Conservation (phyloP, 2,797 vertebrate species). For the Morelia viridis region DNA sequence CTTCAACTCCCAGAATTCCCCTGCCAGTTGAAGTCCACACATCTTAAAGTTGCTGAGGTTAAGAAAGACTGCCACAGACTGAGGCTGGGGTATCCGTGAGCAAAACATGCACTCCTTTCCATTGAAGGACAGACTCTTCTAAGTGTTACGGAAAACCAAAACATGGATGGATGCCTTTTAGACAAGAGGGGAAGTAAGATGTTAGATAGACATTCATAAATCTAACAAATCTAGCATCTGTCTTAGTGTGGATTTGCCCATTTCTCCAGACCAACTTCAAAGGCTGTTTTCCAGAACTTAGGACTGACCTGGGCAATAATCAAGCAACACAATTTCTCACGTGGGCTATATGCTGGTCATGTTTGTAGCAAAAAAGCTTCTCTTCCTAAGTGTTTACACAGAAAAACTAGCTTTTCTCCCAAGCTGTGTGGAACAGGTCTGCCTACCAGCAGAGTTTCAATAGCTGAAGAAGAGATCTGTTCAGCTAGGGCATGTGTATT, state of each 20-base stretch:
- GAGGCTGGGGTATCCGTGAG: background rate
- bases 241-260: conserved; percentile 20
- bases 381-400: conserved; percentile 26
- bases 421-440: background rate
- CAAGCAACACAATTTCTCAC: conserved; percentile 53
- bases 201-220: background rate
- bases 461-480: background rate
- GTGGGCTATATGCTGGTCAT: conserved; percentile 58
- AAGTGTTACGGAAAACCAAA: background rate
- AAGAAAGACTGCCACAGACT: background rate
- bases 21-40: background rate
- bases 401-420: conserved; percentile 44
- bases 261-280: background rate
- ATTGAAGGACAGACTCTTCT: background rate
- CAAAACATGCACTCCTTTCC: background rate
- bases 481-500: no score
- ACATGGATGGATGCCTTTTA: background rate
- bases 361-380: conserved; percentile 58
- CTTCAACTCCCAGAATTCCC: background rate
- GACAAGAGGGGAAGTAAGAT: background rate
- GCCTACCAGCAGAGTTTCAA: background rate
- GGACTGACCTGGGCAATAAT: conserved; percentile 47
- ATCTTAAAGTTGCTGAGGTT: no score
- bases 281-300: conserved; percentile 26
- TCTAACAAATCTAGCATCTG: background rate